Evolutionary conservation across 2,113 vertebrate species (phyloP), one percentile per base, ranked within the genome.

Genomic region (Myrmophylax atrothorax): DNA sequence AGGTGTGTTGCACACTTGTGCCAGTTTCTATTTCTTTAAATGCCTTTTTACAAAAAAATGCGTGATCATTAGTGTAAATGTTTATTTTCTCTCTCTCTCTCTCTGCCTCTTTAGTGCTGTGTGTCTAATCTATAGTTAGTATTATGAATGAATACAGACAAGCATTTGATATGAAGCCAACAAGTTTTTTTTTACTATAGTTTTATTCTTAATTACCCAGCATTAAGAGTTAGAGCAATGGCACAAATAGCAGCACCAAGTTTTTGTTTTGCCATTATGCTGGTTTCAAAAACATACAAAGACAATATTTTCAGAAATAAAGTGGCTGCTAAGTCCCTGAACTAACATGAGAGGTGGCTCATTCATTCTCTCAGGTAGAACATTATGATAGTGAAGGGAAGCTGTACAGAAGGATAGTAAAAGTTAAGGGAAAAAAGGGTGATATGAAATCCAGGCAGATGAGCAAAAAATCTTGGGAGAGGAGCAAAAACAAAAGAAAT

Each of bases 91-190:
- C 40, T 26, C 46, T 31, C 31, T 31, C 40, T 80, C 72, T 93
- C 79, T 89, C 60, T 82, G 68, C 91, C 87, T 77, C 72, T 89
- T 82, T 77, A 95, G 69, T 93, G 85, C 66, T 78, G 23, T 70
- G 81, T 77, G 63, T 87, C 83, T 96, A 94, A 96, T 95, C 89
- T 91, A 76, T 86, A 95, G 89, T 94, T 93, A 88, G 59, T 80
- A 80, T 97, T 97, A 97, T 84, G 94, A 97, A 97, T 94, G 91
- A 95, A 96, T 19, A 23, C 64, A 95, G 95, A 96, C 83, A 96
- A 87, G 95, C 89, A 91, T 96, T 96, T 97, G 96, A 97, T 96
- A 97, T 42, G 25, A 94, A 96, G 97, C 97, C 97, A 97, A 96
- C 12, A 75, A n/a, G 89, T 95, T 94, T 53, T 46, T 46, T 97